Percentiles rank a stretch among this genome's conserved stretches.
Conservation (phyloP, 2,113 vertebrate genomes). For the Gasterosteus aculeatus region DNA sequence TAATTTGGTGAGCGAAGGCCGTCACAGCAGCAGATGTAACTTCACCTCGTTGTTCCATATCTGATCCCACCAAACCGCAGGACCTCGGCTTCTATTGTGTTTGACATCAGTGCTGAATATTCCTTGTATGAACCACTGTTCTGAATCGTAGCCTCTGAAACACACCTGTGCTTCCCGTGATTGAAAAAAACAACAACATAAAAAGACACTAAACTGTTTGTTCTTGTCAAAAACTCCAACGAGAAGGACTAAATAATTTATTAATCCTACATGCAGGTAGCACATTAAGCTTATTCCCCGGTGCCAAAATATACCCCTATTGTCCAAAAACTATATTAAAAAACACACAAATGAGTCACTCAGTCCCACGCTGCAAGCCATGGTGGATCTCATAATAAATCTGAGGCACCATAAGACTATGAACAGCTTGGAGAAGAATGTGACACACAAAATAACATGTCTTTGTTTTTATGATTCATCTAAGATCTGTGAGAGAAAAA, state of each 20-base stretch:
- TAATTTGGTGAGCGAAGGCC: constrained; percentile 48
- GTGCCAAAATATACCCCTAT: not conserved
- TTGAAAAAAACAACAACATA: not conserved
- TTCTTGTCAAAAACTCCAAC: not conserved
- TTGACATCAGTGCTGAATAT: not conserved
- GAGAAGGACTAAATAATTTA: not conserved
- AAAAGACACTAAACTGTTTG: not conserved
- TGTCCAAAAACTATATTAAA: not conserved
- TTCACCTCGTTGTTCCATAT: constrained; percentile 25
- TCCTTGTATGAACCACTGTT: not conserved
- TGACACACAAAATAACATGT: not conserved
- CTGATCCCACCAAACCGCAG: constrained; percentile 5
- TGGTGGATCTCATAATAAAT: not conserved
- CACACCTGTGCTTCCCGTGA: not conserved
- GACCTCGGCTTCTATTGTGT: not conserved
- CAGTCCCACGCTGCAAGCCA: not conserved
- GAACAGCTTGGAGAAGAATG: not conserved
- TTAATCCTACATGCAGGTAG: not conserved
- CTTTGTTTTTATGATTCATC: not conserved
- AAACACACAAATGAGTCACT: constrained; percentile 26
- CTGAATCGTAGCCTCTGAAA: not conserved
- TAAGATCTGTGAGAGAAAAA: not conserved
- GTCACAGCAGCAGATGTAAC: constrained; percentile 34
- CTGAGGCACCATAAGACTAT: not conserved
- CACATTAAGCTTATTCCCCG: not conserved